A percentile compares a stretch with the other conserved stretches of the same genome.
Conservation (phyloP, 1,140 invertebrate species). For the Orussus abietinus region DNA sequence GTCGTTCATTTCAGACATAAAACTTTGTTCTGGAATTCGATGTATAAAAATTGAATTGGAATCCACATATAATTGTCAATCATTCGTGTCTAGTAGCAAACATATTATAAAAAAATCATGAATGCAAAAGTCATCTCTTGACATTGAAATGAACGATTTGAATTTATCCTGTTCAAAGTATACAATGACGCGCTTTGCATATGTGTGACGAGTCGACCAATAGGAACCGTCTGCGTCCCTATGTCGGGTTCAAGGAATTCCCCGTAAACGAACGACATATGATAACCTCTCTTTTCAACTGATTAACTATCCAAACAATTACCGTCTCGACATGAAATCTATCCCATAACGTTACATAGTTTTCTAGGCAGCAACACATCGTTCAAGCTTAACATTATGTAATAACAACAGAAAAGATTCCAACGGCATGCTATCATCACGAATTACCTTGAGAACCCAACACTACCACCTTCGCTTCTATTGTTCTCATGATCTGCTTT, state of each 20-base stretch:
- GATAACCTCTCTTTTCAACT: neutral
- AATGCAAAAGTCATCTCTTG: neutral
- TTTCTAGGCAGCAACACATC: slow-evolving; percentile 2
- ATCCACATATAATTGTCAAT: slow-evolving; percentile 13
- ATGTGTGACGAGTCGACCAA: too few species aligned
- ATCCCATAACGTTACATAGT: slow-evolving; percentile 6
- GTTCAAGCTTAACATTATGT: slow-evolving; percentile 6
- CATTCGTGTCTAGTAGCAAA: slow-evolving; percentile 11
- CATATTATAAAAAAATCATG: slow-evolving; percentile 1
- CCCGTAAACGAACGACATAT: neutral
- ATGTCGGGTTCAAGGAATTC: too few species aligned
- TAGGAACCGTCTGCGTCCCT: too few species aligned
- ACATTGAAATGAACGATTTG: too few species aligned
- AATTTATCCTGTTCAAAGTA: too few species aligned
- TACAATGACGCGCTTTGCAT: too few species aligned
- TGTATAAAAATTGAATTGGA: slow-evolving; percentile 22
- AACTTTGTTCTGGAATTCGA: neutral
- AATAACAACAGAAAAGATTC: slow-evolving; percentile 5
- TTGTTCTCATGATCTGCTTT: slow-evolving; percentile 69
- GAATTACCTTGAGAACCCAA: slow-evolving; percentile 74
- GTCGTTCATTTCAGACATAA: slow-evolving; percentile 7
- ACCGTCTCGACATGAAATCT: slow-evolving; percentile 9
- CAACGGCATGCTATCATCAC: neutral
- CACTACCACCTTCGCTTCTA: slow-evolving; percentile 80
- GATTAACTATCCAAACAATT: neutral